Conservation (phyloP, 37 sponge, comb jelly and placozoan genomes). For the Petrosia ficiformis region DNA sequence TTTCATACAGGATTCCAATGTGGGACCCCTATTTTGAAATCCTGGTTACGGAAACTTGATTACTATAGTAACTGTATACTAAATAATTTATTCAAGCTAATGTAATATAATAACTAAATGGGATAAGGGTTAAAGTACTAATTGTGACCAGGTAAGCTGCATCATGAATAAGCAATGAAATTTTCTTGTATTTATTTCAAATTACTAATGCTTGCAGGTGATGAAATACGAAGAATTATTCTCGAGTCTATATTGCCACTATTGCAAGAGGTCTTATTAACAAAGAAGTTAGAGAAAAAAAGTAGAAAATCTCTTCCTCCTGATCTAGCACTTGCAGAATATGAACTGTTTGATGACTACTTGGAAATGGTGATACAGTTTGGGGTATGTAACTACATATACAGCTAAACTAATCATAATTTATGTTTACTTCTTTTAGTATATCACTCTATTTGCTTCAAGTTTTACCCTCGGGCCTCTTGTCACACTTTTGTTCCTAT, state of each 20-base stretch:
- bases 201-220: slow-evolving; percentile 41
- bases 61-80: too few relatives aligned
- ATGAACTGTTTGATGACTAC: slow-evolving; percentile 89
- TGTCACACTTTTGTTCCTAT: slow-evolving; percentile 68
- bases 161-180: too few relatives aligned
- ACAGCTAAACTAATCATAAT: neutral
- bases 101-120: too few relatives aligned
- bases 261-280: slow-evolving; percentile 11
- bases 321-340: slow-evolving; percentile 42
- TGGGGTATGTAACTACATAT: too few relatives aligned
- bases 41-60: neutral
- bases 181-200: neutral
- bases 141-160: too few relatives aligned
- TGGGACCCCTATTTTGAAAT: neutral
- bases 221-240: slow-evolving; percentile 69
- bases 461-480: slow-evolving; percentile 75
- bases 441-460: slow-evolving; percentile 89
- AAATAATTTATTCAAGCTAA: neutral
- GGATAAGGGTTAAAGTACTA: too few relatives aligned
- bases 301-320: neutral
- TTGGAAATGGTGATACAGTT: slow-evolving; percentile 89
- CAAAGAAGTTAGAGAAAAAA: neutral
- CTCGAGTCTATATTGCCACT: slow-evolving; percentile 65
- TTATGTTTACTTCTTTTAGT: slow-evolving; percentile 23
- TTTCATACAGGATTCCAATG: neutral